Percentiles rank a stretch among this genome's conserved stretches.
phyloP scores from a whole-genome alignment of 2,797 vertebrate species.

The Pseudocheirus occidentalis region DNA sequence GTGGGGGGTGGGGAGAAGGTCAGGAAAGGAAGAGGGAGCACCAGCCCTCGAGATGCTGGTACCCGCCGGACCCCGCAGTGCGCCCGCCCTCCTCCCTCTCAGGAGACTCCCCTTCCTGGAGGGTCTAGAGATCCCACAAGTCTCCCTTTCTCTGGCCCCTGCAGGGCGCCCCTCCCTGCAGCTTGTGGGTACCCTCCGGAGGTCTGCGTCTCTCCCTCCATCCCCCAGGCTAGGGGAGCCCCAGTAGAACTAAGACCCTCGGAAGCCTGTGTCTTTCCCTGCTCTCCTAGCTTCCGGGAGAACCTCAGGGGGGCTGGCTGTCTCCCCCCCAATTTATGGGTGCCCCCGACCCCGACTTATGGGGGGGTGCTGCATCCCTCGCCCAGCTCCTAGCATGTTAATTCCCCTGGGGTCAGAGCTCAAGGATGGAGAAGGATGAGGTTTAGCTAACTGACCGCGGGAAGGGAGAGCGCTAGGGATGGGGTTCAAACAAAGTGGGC shows the following conservation, averaged over 20 bases:
- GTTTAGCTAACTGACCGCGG: neutral
- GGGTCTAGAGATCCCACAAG: neutral
- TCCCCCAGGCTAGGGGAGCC: neutral
- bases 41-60: neutral
- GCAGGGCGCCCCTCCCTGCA: neutral
- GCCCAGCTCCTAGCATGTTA: neutral
- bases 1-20: neutral
- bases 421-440: neutral
- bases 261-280: neutral
- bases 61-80: constrained; percentile 1
- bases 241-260: constrained; percentile 7
- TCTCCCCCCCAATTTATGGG: neutral
- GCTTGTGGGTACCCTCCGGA: neutral
- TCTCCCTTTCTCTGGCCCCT: neutral
- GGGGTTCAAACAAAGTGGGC: neutral
- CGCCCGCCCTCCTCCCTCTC: neutral
- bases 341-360: neutral
- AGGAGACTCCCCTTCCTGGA: constrained; percentile 40
- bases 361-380: neutral
- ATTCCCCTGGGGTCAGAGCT: neutral
- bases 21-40: neutral
- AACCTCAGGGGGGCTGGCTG: neutral
- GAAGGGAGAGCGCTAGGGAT: neutral
- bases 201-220: neutral
- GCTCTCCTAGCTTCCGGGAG: neutral